Conservation (phyloP, 2,888 invertebrate species). For the Hemistola chrysoprasaria region DNA sequence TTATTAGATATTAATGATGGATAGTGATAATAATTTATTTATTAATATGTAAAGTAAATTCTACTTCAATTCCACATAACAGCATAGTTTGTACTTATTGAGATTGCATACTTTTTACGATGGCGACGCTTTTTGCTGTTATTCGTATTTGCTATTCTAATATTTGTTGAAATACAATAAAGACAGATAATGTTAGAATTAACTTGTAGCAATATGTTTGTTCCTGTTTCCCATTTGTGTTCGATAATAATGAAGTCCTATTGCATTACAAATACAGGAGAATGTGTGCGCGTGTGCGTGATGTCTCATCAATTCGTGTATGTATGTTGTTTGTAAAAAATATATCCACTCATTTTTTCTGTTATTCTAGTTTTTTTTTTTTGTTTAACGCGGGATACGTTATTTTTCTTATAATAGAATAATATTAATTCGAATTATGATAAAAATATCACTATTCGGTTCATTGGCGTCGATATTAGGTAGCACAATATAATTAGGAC, state of each 20-base stretch:
- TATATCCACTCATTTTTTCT: constrained; percentile 53
- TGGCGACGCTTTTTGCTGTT: constrained; percentile 45
- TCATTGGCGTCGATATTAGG: constrained; percentile 30
- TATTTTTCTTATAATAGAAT: constrained; percentile 49
- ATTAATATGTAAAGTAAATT: constrained; percentile 50
- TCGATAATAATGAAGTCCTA: constrained; percentile 29
- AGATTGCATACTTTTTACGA: constrained; percentile 49
- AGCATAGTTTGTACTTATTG: constrained; percentile 58
- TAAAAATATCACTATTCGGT: constrained; percentile 34
- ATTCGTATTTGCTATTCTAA: constrained; percentile 47
- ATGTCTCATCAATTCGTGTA: constrained; percentile 10
- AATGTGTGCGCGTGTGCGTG: not conserved
- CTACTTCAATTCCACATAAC: constrained; percentile 54
- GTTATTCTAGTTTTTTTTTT: constrained; percentile 56
- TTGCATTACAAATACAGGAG: constrained; percentile 26
- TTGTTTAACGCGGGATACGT: constrained; percentile 49
- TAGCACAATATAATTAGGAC: constrained; percentile 23
- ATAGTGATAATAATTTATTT: constrained; percentile 58
- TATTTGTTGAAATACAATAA: constrained; percentile 44
- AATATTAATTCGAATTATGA: constrained; percentile 43
- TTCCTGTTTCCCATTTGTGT: constrained; percentile 33
- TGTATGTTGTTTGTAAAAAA: constrained; percentile 46
- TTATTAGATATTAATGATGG: constrained; percentile 55
- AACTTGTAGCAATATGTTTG: constrained; percentile 39
- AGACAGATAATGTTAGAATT: constrained; percentile 52